A percentile compares a stretch with the other conserved stretches of the same genome.
Evolutionary conservation across 2,113 vertebrate genomes (phyloP).

Genomic region (Osmerus eperlanus): DNA sequence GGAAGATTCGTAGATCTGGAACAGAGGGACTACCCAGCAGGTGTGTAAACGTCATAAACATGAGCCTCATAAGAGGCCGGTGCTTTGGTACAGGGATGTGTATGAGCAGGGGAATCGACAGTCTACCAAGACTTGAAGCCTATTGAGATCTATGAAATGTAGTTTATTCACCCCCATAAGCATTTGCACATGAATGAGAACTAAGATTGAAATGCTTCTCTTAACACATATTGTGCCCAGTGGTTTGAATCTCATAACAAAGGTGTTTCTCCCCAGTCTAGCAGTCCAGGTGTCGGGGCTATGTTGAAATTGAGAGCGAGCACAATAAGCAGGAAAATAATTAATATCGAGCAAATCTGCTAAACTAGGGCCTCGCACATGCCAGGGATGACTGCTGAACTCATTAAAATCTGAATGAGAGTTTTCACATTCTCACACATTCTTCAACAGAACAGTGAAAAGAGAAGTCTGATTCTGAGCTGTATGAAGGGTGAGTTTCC

Average conservation of each 20-base stretch:
- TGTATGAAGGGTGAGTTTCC: not conserved
- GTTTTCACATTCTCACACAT: conserved; percentile 41
- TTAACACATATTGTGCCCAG: no score
- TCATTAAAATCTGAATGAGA: conserved; percentile 64
- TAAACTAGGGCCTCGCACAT: conserved; percentile 33
- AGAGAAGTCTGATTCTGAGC: conserved; percentile 21
- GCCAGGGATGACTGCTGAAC: conserved; percentile 60
- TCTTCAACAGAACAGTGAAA: conserved; percentile 19
- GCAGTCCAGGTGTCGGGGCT: conserved; percentile 24
- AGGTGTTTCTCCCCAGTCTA: not conserved
- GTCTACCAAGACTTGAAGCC: conserved; percentile 23
- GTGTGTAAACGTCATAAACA: no score
- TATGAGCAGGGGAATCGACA: conserved; percentile 28
- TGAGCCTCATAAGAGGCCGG: conserved; percentile 14
- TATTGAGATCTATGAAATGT: conserved; percentile 8
- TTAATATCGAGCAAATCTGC: conserved; percentile 66
- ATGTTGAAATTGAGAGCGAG: conserved; percentile 47
- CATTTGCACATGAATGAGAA: conserved; percentile 1
- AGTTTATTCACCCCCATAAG: not conserved
- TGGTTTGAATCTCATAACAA: no score
- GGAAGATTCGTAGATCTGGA: no score
- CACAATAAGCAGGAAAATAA: conserved; percentile 49
- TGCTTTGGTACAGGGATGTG: conserved; percentile 36
- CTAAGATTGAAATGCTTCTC: not conserved
- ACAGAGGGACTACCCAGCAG: no score